phyloP scores from a whole-genome alignment of 2,113 vertebrate genomes.

The Pteronura brasiliensis region DNA sequence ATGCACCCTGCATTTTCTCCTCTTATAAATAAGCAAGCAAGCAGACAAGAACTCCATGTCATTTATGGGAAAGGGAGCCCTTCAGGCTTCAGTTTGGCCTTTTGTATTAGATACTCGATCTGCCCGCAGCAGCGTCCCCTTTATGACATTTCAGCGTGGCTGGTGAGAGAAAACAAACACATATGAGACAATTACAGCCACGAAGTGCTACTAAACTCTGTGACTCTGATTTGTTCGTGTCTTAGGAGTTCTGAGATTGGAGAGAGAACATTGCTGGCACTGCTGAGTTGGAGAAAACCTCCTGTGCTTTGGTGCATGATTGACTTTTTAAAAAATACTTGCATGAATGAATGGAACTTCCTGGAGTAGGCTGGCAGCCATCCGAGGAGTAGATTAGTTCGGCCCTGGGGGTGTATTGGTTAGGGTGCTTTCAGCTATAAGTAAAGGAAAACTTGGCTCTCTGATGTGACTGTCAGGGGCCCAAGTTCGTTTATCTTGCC shows the following conservation, averaged over 20 bases:
- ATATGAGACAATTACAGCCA: not conserved
- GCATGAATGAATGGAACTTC: not conserved
- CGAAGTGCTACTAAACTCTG: not conserved
- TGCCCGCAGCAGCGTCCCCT: not conserved
- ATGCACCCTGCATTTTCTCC: not conserved
- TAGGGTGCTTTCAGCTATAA: not conserved
- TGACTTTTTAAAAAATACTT: not conserved
- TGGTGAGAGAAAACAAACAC: not conserved
- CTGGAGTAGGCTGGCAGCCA: not conserved
- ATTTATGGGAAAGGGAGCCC: not conserved
- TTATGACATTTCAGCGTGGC: not conserved
- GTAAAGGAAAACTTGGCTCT: not conserved
- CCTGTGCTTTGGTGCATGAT: not conserved
- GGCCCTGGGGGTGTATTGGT: not conserved
- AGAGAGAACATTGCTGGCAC: not conserved
- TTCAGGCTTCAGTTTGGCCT: not conserved
- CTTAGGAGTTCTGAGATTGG: not conserved
- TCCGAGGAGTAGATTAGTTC: not conserved
- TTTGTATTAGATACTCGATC: not conserved
- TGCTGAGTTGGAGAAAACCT: not conserved
- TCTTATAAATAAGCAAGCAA: not conserved
- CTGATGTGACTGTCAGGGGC: not conserved
- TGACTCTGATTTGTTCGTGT: not conserved
- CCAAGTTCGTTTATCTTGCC: too few relatives aligned
- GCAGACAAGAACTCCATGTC: too few relatives aligned